phyloP scores from a whole-genome alignment of 2,797 vertebrate species.

The Acropternis orthonyx region DNA sequence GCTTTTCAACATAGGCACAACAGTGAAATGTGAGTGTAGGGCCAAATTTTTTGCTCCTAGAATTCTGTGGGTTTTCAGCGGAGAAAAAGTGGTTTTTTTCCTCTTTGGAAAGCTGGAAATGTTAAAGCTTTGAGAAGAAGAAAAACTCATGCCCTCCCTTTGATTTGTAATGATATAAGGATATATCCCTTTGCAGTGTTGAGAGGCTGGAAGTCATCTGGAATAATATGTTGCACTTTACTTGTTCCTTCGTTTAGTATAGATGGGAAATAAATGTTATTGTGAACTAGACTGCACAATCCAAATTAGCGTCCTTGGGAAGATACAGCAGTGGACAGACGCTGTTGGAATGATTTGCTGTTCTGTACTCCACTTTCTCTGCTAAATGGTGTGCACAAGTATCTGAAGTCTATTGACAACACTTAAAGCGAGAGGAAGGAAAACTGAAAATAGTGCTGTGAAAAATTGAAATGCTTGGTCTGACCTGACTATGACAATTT shows the following conservation, averaged over 20 bases:
- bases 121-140: background rate
- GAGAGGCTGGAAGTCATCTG: background rate
- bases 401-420: background rate
- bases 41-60: background rate
- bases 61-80: background rate
- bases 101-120: background rate
- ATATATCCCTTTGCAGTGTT: background rate
- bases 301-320: background rate
- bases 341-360: background rate
- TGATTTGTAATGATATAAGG: background rate
- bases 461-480: constrained; percentile 4
- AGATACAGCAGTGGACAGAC: background rate
- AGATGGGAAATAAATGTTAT: background rate
- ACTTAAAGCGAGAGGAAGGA: background rate
- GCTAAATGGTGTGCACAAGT: background rate
- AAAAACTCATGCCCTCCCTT: background rate
- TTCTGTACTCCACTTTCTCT: background rate
- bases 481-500: constrained; percentile 17
- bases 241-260: background rate
- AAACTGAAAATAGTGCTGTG: background rate
- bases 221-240: background rate
- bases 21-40: background rate
- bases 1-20: constrained; percentile 10
- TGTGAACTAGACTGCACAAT: background rate
- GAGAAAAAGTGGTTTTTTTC: background rate